Evolutionary conservation across 1,140 invertebrate species (phyloP), one percentile per base, ranked within the genome.

Genomic region (Wasmannia auropunctata): DNA sequence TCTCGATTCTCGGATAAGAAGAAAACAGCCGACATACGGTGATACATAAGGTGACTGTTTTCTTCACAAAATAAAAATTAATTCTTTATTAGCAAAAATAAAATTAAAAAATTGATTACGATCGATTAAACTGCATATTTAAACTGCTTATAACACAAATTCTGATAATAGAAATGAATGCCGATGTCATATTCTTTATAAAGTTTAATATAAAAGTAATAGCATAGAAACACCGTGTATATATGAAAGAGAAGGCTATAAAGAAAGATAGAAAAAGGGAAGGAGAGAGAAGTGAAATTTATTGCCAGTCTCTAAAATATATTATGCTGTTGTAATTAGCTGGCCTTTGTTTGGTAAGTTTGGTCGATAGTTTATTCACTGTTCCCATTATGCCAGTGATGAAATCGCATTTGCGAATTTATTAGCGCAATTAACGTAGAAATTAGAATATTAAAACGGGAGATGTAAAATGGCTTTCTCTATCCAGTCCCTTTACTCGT

Each of bases 261-360:
- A 43, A 31, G 34, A 14, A 51, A 37, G 51, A 43, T 14, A 46
- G 46, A 46, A 40, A 85, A 25, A 76, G 72, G 51, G 58, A 79
- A 56, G 83, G 60, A 75, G 37, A 77, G 19, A 37, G 58, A 28
- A 65, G 76, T 3, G 69, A 84, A 88, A 91, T 91, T 91, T 91
- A 91, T 86, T 87, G 86, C 86, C 77, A 85, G 85, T 77, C 85
- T 86, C 76, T 65, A 86, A 85, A 81, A 79, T 86, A 84, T 85
- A 87, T 51, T 74, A 70, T 90, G 43, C 88, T 87, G 89, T 86
- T 88, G 85, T 91, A 91, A 91, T 91, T 91, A 91, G 74, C 86
- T 89, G 60, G 40, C 43, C 65, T 79, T 65, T 79, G 43, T 65
- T 79, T 79, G 40, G 43, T 65, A 40, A 28, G 43, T 65, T 79